Conservation (phyloP, 1,140 invertebrate genomes). For the Pomphorhynchus laevis region DNA sequence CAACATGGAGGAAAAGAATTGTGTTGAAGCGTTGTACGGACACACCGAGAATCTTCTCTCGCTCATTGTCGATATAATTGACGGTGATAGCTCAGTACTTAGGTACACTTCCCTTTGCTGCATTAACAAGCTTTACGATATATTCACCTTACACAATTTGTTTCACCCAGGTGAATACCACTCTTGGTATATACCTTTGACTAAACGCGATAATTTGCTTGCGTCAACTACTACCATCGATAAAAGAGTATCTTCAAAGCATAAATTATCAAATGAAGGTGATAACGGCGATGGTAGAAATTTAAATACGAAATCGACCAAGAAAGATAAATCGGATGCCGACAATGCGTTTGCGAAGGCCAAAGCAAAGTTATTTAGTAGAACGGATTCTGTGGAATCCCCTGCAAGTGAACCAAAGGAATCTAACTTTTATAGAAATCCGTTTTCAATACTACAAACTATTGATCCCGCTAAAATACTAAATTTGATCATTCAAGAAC, state of each 20-base stretch:
- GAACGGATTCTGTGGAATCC: neutral
- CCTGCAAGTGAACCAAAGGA: neutral
- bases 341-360: neutral
- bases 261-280: neutral
- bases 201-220: neutral
- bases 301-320: neutral
- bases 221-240: neutral
- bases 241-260: neutral
- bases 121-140: slow-evolving; percentile 7
- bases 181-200: slow-evolving; percentile 4
- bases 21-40: slow-evolving; percentile 5
- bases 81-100: slow-evolving; percentile 2
- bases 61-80: slow-evolving; percentile 1
- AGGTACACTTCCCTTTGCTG: neutral
- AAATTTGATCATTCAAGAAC: neutral
- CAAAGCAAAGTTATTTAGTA: neutral
- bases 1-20: neutral
- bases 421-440: neutral
- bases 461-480: neutral
- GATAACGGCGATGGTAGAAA: neutral
- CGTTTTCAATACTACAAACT: neutral
- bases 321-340: neutral
- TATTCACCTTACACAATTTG: slow-evolving; percentile 7
- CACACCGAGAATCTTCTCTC: slow-evolving; percentile 3
- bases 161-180: slow-evolving; percentile 7